Evolutionary conservation across 2,797 vertebrate genomes (phyloP), one percentile per base, ranked within the genome.

Genomic region (Vespertilio murinus): DNA sequence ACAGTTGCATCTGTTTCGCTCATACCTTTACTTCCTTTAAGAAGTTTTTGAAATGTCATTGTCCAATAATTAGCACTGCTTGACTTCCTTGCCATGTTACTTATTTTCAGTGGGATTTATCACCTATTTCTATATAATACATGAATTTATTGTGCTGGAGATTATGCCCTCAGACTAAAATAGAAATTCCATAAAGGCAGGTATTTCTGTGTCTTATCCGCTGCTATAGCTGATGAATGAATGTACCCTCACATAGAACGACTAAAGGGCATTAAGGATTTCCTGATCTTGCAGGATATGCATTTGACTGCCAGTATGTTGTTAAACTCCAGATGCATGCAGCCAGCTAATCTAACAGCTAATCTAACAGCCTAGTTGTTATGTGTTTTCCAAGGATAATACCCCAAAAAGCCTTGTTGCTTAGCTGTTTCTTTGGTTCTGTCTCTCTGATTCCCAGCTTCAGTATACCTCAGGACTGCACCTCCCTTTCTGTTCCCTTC

Each of bases 401-500:
- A 82, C 23, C 30, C 2, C 0, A 2, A 61, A 35, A 35, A 11
- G 0, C 10, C 6, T 71, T 45, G 13, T 3, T 49, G 1, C 2
- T 73, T 52, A 40, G 5, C 33, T 56, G 6, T 38, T 6, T 82
- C 52, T 80, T 28, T 87, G 40, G 42, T 49, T 30, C 71, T 82
- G n/a, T 54, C 14, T 67, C 20, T 67, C 30, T 45, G n/a, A 12
- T 10, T 23, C 17, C 33, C 45, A 16, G 3, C 23, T 73, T 61
- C 33, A 33, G 18, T 65, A 16, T 33, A 42, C 5, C 6, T 45
- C 18, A 86, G 16, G 9, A 33, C 3, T 47, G 2, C 25, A 9
- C 28, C 28, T 73, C 23, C 49, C 2, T 35, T 87, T 93, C 30
- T 38, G 3, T 4, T 52, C n/a, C 7, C 8, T 74, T 89, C 45